A percentile compares a stretch with the other conserved stretches of the same genome.
Evolutionary conservation across 2,888 invertebrate species (phyloP).

Genomic region (Myathropa florea): DNA sequence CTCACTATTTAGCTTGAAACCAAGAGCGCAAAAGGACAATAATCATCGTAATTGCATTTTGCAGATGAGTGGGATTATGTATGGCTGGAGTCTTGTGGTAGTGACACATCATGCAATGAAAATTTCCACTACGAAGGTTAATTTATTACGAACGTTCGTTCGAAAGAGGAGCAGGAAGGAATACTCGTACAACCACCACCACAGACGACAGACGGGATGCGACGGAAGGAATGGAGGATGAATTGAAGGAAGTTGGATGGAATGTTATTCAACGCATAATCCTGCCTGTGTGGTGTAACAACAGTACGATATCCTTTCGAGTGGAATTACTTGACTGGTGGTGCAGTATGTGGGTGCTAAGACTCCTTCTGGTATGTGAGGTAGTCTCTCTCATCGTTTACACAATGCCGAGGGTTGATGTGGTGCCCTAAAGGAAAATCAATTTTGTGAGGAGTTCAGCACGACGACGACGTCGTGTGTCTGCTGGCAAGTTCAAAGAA

Average conservation of each 20-base stretch:
- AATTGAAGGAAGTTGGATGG: background rate
- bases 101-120: conserved; percentile 57
- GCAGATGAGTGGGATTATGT: conserved; percentile 59
- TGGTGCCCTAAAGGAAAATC: conserved; percentile 32
- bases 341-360: conserved; percentile 17
- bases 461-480: background rate
- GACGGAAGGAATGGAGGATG: background rate
- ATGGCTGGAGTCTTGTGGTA: conserved; percentile 45
- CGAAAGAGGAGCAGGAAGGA: no score
- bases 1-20: conserved; percentile 13
- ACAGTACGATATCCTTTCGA: conserved; percentile 49
- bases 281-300: conserved; percentile 34
- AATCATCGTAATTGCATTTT: conserved; percentile 66
- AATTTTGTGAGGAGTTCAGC: conserved; percentile 19
- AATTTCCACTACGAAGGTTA: conserved; percentile 37
- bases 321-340: conserved; percentile 32
- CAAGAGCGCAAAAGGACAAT: conserved; percentile 49
- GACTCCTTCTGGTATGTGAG: background rate
- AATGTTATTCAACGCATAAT: conserved; percentile 53
- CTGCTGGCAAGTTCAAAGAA: conserved; percentile 2
- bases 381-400: background rate
- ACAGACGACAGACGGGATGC: background rate
- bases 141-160: conserved; percentile 51
- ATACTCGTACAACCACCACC: background rate
- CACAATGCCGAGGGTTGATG: background rate